Conservation (phyloP, 2,797 vertebrate species). For the Notoglanidium macrostoma region DNA sequence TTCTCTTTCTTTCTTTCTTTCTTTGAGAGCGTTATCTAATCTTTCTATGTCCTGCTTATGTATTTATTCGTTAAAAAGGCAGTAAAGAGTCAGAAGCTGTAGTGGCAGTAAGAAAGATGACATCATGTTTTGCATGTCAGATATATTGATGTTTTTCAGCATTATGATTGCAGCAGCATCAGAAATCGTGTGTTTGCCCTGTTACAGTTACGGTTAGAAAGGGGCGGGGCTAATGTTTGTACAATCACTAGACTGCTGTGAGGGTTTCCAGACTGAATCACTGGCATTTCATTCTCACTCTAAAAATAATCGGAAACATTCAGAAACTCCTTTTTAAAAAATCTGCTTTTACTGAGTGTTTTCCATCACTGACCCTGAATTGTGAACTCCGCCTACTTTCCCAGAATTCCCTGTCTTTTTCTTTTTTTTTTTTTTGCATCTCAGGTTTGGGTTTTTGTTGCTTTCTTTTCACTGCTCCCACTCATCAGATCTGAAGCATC, state of each 20-base stretch:
- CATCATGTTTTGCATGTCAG: not conserved
- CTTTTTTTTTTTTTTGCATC: not conserved
- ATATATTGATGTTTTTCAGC: not conserved
- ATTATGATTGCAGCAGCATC: not conserved
- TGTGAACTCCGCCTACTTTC: conserved; percentile 3
- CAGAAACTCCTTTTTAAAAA: not conserved
- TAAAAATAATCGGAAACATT: conserved; percentile 1
- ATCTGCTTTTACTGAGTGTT: not conserved
- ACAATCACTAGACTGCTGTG: too few relatives aligned
- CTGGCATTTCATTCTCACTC: too few relatives aligned
- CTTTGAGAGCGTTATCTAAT: not conserved
- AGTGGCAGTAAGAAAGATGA: not conserved
- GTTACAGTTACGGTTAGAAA: not conserved
- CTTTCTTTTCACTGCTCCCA: conserved; percentile 9
- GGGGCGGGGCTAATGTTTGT: not conserved
- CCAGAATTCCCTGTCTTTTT: not conserved
- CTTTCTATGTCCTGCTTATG: not conserved
- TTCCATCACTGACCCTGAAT: not conserved
- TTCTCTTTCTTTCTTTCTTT: not conserved
- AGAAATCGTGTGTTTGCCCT: not conserved
- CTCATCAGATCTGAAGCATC: conserved; percentile 1
- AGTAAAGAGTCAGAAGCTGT: not conserved
- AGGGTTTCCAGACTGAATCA: not conserved
- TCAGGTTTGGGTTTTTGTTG: not conserved
- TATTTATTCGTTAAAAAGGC: not conserved